Conservation (phyloP, 2,888 invertebrate species). For the Coecobrya sp. region DNA sequence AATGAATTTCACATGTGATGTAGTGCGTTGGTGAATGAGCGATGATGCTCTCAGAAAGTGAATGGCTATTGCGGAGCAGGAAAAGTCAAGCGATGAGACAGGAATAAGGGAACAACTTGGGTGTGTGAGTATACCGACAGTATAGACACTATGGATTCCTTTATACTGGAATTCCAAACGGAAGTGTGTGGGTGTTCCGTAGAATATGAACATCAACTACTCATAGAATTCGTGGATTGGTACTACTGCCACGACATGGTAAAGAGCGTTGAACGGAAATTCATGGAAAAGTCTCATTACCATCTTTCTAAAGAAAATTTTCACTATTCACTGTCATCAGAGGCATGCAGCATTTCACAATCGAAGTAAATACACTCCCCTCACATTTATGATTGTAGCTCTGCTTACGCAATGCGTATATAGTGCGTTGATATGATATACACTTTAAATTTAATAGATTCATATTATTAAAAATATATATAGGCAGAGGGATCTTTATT, state of each 20-base stretch:
- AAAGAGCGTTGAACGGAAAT: conserved; percentile 31
- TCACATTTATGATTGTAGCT: neutral
- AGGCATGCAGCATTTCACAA: neutral
- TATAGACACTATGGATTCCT: neutral
- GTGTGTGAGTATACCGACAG: neutral
- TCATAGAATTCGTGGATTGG: neutral
- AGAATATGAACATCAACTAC: conserved; percentile 16
- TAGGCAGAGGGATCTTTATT: neutral
- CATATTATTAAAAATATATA: too few relatives aligned
- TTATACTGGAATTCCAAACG: conserved; percentile 36
- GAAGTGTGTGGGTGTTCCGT: conserved; percentile 34
- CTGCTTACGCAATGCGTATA: neutral
- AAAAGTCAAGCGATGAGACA: conserved; percentile 12
- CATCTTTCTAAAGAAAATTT: conserved; percentile 6
- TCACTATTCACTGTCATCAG: neutral
- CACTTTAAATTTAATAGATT: too few relatives aligned
- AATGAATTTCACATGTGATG: conserved; percentile 57
- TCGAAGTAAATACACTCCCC: neutral
- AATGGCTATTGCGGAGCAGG: neutral
- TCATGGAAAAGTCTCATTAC: conserved; percentile 53
- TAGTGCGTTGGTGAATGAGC: neutral
- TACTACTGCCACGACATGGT: neutral
- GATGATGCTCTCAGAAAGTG: conserved; percentile 28
- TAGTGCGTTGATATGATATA: neutral
- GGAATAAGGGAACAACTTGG: neutral